Percentiles rank a stretch among this genome's conserved stretches.
Evolutionary conservation across 2,797 vertebrate species (phyloP).

Genomic region (Muscicapa comitata): DNA sequence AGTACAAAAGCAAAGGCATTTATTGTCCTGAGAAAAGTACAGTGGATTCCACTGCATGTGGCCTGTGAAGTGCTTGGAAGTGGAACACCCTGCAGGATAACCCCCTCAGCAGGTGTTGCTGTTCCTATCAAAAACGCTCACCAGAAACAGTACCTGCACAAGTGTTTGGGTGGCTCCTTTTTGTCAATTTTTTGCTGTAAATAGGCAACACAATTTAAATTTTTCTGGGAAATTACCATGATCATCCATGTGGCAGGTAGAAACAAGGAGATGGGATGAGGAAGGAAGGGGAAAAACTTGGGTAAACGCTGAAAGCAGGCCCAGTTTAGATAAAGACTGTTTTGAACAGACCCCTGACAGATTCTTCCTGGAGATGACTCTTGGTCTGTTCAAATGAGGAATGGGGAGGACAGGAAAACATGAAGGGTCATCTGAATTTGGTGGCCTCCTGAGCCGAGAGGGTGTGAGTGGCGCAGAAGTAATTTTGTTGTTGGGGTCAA

Average conservation of each 20-base stretch:
- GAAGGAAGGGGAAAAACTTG: not conserved
- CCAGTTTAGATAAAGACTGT: not conserved
- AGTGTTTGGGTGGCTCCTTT: not conserved
- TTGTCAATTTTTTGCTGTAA: not conserved
- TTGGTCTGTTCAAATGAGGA: not conserved
- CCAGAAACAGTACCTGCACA: not conserved
- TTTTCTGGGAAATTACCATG: not conserved
- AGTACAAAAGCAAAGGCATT: not conserved
- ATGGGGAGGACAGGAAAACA: not conserved
- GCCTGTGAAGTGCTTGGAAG: not conserved
- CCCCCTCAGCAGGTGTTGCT: not conserved
- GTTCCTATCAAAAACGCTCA: not conserved
- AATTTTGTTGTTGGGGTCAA: rapidly evolving
- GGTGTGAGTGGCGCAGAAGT: not conserved
- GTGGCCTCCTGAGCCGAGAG: not conserved
- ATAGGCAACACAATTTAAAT: not conserved
- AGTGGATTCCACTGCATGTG: rapidly evolving
- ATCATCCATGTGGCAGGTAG: not conserved
- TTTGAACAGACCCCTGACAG: not conserved
- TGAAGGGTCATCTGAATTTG: not conserved
- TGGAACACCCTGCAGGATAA: rapidly evolving
- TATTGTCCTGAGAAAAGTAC: not conserved
- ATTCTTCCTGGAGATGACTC: not conserved
- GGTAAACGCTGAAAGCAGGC: not conserved
- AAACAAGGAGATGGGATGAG: not conserved